Percentiles rank a stretch among this genome's conserved stretches.
These are phyloP conservation scores for Hybos culiciformis DNA, from an alignment of 2,888 invertebrate species.

Conservation along the genomic window DNA sequence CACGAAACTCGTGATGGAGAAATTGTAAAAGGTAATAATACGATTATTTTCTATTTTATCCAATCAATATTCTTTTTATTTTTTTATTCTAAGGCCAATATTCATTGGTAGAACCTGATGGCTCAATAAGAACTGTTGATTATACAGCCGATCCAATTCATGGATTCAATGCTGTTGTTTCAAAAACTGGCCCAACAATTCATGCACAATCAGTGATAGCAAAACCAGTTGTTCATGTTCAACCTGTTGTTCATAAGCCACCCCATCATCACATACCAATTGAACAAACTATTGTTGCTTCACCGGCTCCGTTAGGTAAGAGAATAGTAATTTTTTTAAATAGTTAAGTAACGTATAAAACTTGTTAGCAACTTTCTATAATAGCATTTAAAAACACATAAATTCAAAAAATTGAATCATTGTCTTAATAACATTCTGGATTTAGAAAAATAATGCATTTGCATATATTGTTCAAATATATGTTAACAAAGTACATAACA, in stretches of 20 bases:
- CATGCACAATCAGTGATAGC: constrained; percentile 20
- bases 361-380: too few species aligned
- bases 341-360: too few species aligned
- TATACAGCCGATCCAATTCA: constrained; percentile 34
- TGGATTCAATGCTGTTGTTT: constrained; percentile 35
- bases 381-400: too few species aligned
- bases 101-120: constrained; percentile 35
- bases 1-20: constrained; percentile 50
- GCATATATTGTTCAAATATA: too few species aligned
- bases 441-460: too few species aligned
- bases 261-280: constrained; percentile 26
- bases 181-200: constrained; percentile 34
- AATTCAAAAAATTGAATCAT: too few species aligned
- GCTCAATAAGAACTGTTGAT: constrained; percentile 35
- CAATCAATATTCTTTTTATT: neutral
- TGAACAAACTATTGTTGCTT: constrained; percentile 21
- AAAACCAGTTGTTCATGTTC: constrained; percentile 28
- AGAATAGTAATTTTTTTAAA: too few species aligned
- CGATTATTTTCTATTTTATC: neutral
- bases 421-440: too few species aligned
- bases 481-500: too few species aligned
- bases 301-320: constrained; percentile 30
- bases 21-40: constrained; percentile 44
- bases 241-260: constrained; percentile 26
- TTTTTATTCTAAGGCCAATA: constrained; percentile 27